Base-by-base conservation (phyloP, 2,888 invertebrate species). In the Augochlorella aurata region DNA sequence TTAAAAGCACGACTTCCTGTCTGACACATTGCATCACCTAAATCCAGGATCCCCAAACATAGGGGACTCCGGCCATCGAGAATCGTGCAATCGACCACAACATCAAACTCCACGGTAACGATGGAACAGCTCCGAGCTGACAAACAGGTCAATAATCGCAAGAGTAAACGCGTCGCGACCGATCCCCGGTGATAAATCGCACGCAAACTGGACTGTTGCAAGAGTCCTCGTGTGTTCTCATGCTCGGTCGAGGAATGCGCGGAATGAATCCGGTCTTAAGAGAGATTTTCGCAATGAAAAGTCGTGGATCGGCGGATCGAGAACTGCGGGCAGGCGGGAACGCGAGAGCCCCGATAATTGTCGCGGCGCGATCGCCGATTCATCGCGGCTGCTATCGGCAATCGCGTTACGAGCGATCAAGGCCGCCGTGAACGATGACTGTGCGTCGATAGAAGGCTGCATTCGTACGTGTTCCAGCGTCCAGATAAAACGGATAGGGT, bases 401-500 rank as follows among this genome's bases (percentile, higher is more conserved):
- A 58, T 58, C 58, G 58, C 7, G 18, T 70, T 58, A 21, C 38
- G 18, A 12, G 18, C 45, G 67, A 72, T 61, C 71, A 80, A 78
- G 79, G 71, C 54, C 77, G 67, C 21, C 38, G 29, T 16, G 38
- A 7, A 29, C n/a, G 72, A 52, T 21, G 54, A 72, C 58, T 67
- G 54, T 38, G 49, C 67, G 29, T 21, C 54, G 44, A 44, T 24
- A 16, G 67, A 52, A 61, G 65, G 58, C 63, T 68, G 61, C 14
- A 21, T 16, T n/a, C 68, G 49, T 18, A 70, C 67, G 47, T 61
- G 69, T 54, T 50, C 21, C 21, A 58, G n/a, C 63, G 38, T 52
- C 50, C 29, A 80, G 80, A 79, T 71, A 68, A 74, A 74, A 50
- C 66, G 44, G 66, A 65, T 65, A 12, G 76, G 49, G 66, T 81